A percentile compares a stretch with the other conserved stretches of the same genome.
phyloP scores from a whole-genome alignment of 1,140 invertebrate species.

The Drosophila arawakana region DNA sequence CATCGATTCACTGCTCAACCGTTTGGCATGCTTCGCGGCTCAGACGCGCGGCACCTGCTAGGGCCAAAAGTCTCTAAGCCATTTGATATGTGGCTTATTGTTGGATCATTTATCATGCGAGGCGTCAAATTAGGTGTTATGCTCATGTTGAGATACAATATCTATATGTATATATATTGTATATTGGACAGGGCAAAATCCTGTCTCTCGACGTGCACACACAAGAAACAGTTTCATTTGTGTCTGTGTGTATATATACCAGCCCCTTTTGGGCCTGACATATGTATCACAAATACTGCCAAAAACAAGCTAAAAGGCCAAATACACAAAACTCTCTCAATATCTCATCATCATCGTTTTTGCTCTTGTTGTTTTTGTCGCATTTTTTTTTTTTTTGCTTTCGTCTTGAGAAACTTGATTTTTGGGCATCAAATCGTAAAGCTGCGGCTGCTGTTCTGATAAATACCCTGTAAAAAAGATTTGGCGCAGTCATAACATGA shows the following conservation, averaged over 20 bases:
- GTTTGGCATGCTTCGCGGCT: conserved; percentile 3
- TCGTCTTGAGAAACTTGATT: conserved; percentile 60
- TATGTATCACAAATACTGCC: conserved; percentile 24
- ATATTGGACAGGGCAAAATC: conserved; percentile 6
- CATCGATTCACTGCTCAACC: background rate
- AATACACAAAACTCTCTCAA: conserved; percentile 15
- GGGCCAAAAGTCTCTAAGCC: conserved; percentile 6
- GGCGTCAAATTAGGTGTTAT: conserved; percentile 52
- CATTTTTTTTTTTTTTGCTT: conserved; percentile 34
- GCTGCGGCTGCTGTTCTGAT: conserved; percentile 13
- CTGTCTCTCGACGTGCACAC: background rate
- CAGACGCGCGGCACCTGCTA: conserved; percentile 21
- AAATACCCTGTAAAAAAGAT: conserved; percentile 16
- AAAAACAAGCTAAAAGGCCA: conserved; percentile 10
- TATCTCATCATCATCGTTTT: conserved; percentile 40
- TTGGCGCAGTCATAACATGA: no score
- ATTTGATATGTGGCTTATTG: conserved; percentile 27
- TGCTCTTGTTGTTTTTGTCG: conserved; percentile 15
- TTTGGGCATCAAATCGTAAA: conserved; percentile 17
- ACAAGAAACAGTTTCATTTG: conserved; percentile 15
- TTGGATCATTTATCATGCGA: conserved; percentile 47
- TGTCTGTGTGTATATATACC: background rate
- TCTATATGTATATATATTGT: conserved; percentile 21
- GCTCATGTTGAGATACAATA: conserved; percentile 50
- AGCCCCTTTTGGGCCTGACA: conserved; percentile 9